phyloP scores from a whole-genome alignment of 2,797 vertebrate genomes.

The Astyanax mexicanus region DNA sequence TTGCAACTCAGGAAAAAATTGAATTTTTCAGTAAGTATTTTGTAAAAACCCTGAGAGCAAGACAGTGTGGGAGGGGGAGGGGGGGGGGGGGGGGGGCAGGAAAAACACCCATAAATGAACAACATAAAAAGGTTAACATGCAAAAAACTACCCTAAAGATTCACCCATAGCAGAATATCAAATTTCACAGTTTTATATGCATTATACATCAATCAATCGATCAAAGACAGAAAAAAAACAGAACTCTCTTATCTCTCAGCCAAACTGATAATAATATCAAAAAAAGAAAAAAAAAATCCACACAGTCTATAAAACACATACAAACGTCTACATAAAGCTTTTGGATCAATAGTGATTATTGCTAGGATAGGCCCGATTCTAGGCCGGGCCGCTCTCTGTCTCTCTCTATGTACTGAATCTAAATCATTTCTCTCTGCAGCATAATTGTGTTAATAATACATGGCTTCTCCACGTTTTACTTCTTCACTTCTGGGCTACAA shows the following conservation, averaged over 20 bases:
- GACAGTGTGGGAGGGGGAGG: constrained; percentile 63
- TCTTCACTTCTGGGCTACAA: constrained; percentile 71
- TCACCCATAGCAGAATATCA: constrained; percentile 93
- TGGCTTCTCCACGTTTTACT: constrained; percentile 87
- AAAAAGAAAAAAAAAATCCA: constrained; percentile 80
- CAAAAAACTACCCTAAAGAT: constrained; percentile 91
- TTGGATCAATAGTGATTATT: constrained; percentile 91
- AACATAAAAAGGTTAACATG: constrained; percentile 89
- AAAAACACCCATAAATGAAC: constrained; percentile 80
- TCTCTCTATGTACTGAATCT: constrained; percentile 56
- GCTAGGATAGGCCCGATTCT: constrained; percentile 78
- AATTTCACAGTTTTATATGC: constrained; percentile 95
- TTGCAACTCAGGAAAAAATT: constrained; percentile 86
- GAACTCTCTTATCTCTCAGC: constrained; percentile 78
- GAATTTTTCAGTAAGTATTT: constrained; percentile 70
- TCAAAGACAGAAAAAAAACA: constrained; percentile 75
- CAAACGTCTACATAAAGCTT: constrained; percentile 93
- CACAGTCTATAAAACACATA: constrained; percentile 80
- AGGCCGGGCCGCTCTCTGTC: constrained; percentile 69
- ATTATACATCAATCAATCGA: constrained; percentile 59
- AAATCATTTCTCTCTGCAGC: constrained; percentile 77
- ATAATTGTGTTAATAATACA: constrained; percentile 85
- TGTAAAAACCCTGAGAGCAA: constrained; percentile 95
- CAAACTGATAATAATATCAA: constrained; percentile 75
- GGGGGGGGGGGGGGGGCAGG: constrained; percentile 68